Percentiles rank a stretch among this genome's conserved stretches.
phyloP scores from a whole-genome alignment of 2,888 invertebrate genomes.

The Hydropsyche betteni region DNA sequence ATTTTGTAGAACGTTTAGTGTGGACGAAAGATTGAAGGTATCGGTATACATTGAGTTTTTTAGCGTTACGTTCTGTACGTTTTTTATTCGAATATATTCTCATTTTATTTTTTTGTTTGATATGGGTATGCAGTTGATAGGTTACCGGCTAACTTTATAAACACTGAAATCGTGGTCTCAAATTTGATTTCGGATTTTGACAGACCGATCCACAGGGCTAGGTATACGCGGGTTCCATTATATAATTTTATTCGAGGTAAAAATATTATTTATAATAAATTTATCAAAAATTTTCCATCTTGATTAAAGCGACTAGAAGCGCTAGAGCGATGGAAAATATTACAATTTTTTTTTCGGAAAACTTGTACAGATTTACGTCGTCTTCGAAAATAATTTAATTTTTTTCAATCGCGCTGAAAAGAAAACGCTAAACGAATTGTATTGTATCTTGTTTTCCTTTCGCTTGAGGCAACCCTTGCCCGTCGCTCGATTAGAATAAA shows the following conservation, averaged over 20 bases:
- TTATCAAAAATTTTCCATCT: too few species aligned
- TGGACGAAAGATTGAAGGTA: conserved; percentile 25
- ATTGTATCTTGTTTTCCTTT: conserved; percentile 24
- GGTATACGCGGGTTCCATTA: neutral
- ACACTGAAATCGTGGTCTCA: conserved; percentile 49
- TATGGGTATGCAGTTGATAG: conserved; percentile 50
- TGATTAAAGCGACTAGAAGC: too few species aligned
- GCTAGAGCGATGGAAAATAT: neutral
- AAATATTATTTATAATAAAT: too few species aligned
- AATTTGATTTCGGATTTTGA: conserved; percentile 50
- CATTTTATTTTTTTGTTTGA: conserved; percentile 48
- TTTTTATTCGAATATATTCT: conserved; percentile 48
- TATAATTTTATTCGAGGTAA: conserved; percentile 9
- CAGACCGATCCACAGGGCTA: conserved; percentile 39
- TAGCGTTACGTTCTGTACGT: conserved; percentile 41
- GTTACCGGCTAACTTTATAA: conserved; percentile 50
- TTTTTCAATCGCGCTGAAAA: conserved; percentile 16
- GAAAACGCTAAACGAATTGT: conserved; percentile 27
- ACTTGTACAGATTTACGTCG: conserved; percentile 1
- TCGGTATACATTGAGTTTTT: conserved; percentile 43
- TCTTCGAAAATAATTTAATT: conserved; percentile 1
- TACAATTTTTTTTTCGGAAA: neutral
- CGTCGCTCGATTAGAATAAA: conserved; percentile 43
- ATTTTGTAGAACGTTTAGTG: conserved; percentile 9
- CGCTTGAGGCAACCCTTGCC: conserved; percentile 41